Conservation (phyloP, 2,113 vertebrate genomes). For the Odontesthes bonariensis region DNA sequence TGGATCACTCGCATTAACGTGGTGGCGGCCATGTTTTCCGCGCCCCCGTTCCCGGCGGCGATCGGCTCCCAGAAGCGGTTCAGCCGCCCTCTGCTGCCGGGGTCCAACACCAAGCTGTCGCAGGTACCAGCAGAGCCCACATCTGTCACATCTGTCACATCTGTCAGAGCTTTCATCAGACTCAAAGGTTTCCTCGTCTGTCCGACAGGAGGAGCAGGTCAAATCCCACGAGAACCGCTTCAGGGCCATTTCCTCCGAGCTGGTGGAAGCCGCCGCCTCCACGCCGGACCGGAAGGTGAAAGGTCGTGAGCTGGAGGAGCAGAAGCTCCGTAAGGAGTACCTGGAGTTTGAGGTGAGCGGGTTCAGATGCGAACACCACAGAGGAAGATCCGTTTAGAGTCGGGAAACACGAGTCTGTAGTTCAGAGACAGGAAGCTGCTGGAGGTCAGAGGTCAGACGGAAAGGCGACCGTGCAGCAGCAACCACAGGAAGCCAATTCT, state of each 20-base stretch:
- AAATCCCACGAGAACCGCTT: slow-evolving; percentile 92
- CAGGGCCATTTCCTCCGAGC: slow-evolving; percentile 89
- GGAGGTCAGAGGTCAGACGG: no score
- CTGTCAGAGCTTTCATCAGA: neutral
- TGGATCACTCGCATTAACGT: slow-evolving; percentile 99
- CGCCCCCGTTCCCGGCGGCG: slow-evolving; percentile 95
- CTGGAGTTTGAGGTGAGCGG: slow-evolving; percentile 93
- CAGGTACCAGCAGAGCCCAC: slow-evolving; percentile 81
- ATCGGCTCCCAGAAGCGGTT: slow-evolving; percentile 97
- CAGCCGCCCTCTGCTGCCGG: slow-evolving; percentile 93
- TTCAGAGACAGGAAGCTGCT: no score
- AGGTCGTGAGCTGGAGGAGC: slow-evolving; percentile 93
- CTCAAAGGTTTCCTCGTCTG: neutral
- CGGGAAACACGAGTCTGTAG: no score
- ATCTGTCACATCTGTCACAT: no score
- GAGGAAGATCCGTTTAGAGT: no score
- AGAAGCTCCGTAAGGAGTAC: slow-evolving; percentile 93
- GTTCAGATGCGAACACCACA: no score
- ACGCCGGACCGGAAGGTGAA: slow-evolving; percentile 93
- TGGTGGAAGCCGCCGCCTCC: slow-evolving; percentile 89
- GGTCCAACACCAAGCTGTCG: slow-evolving; percentile 90
- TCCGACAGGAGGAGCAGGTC: slow-evolving; percentile 92
- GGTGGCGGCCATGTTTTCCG: slow-evolving; percentile 97
- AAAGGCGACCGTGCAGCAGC: no score
- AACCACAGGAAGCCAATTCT: no score